A percentile compares a stretch with the other conserved stretches of the same genome.
Conservation (phyloP, 2,797 vertebrate genomes). For the Simalia tracyae region DNA sequence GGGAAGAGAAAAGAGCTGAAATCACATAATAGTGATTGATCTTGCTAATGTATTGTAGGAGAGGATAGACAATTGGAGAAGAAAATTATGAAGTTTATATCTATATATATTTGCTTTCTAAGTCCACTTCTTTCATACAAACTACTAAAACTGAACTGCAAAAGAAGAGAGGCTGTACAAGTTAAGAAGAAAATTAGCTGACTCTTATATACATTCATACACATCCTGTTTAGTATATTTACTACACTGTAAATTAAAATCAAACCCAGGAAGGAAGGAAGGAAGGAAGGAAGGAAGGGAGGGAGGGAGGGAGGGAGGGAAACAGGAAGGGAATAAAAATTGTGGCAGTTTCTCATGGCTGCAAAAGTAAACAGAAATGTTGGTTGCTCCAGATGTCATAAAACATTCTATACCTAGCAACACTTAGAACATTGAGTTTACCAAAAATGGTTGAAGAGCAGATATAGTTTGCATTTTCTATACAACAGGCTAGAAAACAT, state of each 20-base stretch:
- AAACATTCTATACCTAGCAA: constrained; percentile 98
- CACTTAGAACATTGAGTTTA: constrained; percentile 97
- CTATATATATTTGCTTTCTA: constrained; percentile 77
- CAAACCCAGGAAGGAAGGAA: constrained; percentile 51
- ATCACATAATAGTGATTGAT: constrained; percentile 53
- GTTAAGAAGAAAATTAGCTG: constrained; percentile 78
- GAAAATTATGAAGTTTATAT: constrained; percentile 67
- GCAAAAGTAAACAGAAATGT: constrained; percentile 84
- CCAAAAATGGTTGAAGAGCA: constrained; percentile 94
- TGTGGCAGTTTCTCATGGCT: constrained; percentile 82
- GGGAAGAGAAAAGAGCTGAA: constrained; percentile 32
- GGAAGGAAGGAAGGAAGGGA: constrained; percentile 30
- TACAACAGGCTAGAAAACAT: constrained; percentile 99
- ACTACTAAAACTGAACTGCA: constrained; percentile 79
- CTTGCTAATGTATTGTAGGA: constrained; percentile 65
- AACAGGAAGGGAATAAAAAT: constrained; percentile 58
- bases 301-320: constrained; percentile 57
- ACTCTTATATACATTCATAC: constrained; percentile 84
- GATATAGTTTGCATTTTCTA: constrained; percentile 99
- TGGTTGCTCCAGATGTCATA: constrained; percentile 86
- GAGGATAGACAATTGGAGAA: constrained; percentile 62
- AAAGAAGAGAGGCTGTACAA: constrained; percentile 78
- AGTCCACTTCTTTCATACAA: constrained; percentile 79
- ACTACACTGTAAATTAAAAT: constrained; percentile 78
- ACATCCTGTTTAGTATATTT: constrained; percentile 80